Conservation (phyloP, 2,113 vertebrate species). For the Megaceryle maxima region DNA sequence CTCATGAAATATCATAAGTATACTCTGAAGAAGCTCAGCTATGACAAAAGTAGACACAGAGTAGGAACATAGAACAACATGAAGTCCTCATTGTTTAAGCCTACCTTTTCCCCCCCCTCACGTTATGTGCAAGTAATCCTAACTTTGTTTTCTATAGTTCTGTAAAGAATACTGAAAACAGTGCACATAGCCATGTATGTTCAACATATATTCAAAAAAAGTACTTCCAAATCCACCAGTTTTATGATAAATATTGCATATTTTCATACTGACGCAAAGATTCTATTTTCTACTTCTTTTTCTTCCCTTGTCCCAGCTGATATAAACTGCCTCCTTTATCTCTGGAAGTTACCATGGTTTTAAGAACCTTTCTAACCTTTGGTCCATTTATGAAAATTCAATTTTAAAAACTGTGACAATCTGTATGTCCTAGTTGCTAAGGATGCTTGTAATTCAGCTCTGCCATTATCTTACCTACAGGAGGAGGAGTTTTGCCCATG, state of each 20-base stretch:
- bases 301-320: background rate
- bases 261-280: background rate
- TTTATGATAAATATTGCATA: background rate
- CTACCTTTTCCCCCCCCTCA: accelerated
- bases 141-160: background rate
- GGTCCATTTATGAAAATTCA: background rate
- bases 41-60: background rate
- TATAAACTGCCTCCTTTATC: background rate
- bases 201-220: background rate
- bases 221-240: background rate
- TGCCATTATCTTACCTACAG: background rate
- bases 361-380: background rate
- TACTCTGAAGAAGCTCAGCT: background rate
- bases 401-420: background rate
- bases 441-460: background rate
- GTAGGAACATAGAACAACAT: background rate
- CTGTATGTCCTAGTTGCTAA: background rate
- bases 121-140: background rate
- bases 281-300: background rate
- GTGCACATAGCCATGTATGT: background rate
- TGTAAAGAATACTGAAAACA: background rate
- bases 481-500: background rate
- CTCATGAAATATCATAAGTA: background rate
- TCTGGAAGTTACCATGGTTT: background rate
- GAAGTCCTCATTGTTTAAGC: background rate